Evolutionary conservation across 2,888 invertebrate species (phyloP).

Genomic region (Drosophila austrosaltans): DNA sequence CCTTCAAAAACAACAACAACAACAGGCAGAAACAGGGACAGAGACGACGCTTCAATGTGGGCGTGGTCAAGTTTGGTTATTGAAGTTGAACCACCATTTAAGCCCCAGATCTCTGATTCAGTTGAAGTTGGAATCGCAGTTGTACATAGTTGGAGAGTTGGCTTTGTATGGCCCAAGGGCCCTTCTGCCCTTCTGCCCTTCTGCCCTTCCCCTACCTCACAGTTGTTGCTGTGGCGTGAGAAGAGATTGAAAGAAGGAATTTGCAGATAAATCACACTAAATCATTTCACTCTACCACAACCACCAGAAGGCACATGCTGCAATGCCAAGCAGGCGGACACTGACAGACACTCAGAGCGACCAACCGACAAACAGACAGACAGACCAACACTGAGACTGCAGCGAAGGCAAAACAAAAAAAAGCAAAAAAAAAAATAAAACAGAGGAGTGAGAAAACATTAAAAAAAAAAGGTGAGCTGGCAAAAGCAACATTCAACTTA

Average conservation of each 20-base stretch:
- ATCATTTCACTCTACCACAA: conserved; percentile 72
- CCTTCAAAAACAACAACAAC: conserved; percentile 51
- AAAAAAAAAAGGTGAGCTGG: no score
- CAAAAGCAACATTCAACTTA: background rate
- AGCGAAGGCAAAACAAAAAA: conserved; percentile 20
- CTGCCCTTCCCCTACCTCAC: background rate
- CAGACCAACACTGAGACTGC: background rate
- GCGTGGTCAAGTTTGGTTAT: conserved; percentile 1
- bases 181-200: conserved; percentile 1
- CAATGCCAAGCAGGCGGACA: conserved; percentile 51
- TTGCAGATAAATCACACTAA: conserved; percentile 81
- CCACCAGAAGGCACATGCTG: conserved; percentile 66
- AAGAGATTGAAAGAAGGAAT: conserved; percentile 81
- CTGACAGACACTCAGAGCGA: background rate
- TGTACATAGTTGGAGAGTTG: conserved; percentile 18
- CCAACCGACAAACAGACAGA: conserved; percentile 31
- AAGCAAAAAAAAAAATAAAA: conserved; percentile 19
- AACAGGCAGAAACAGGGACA: conserved; percentile 8
- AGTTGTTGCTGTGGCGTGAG: conserved; percentile 71
- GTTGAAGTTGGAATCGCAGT: conserved; percentile 5
- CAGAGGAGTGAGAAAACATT: background rate
- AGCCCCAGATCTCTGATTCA: conserved; percentile 16
- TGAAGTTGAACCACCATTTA: conserved; percentile 14
- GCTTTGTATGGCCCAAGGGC: conserved; percentile 25
- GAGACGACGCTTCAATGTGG: conserved; percentile 6